Base-by-base conservation (phyloP, 2,113 vertebrate genomes). In the Apus apus region DNA sequence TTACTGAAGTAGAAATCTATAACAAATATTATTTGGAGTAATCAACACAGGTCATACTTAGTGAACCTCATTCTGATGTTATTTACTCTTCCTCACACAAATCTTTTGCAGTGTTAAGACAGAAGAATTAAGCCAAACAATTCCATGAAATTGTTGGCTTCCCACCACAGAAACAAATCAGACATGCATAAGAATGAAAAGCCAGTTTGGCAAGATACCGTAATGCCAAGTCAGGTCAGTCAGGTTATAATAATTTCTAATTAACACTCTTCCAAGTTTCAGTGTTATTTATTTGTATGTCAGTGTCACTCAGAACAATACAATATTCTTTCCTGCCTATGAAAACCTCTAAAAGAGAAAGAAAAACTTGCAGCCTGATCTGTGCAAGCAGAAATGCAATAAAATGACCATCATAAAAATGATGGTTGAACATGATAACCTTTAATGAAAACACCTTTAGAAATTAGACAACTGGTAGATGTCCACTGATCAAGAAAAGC, bases 221-320 rank as follows among this genome's bases (percentile, higher is more conserved):
- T 8, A 45, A 90, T 85, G 87, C 89, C 89, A 95, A 89, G 88
- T 78, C 95, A 95, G 90, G 91, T 74, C 93, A 94, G 85, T 89
- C 97, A 96, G 85, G 85, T 95, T 97, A 85, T 93, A 96, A 94
- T 85, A 90, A 88, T 54, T 93, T 83, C 92, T 95, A 97, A 97
- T 96, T 97, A 97, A 93, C 45, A 70, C 92, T 89, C 90, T 93
- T 87, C 62, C 85, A 92, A 95, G 91, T 95, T 97, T 91, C 94
- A 96, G 89, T 95, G 92, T 94, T 94, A 95, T 75, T 93, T 95
- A 90, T 88, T 93, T 95, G 67, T 75, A 65, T 25, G 68, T 58
- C 70, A 82, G 71, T 74, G 88, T 87, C 89, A 95, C 89, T 67
- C 58, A 77, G 54, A 92, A 95, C 76, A 94, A 79, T 79, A 70